These are phyloP conservation scores for Tyrannus savana DNA, from an alignment of 2,113 vertebrate genomes.

Conservation along the genomic window DNA sequence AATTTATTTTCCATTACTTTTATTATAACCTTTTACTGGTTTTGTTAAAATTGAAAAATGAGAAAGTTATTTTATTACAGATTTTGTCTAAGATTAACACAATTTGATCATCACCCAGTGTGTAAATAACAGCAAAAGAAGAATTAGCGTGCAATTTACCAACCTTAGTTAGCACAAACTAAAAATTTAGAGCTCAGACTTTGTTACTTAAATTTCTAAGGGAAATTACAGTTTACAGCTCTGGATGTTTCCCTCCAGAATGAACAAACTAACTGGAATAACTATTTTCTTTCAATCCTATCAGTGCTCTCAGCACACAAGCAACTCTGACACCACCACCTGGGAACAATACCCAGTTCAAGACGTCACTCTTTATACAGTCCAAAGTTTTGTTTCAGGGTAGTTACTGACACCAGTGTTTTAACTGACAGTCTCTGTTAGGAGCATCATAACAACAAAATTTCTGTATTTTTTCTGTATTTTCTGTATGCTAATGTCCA, in stretches of 20 bases:
- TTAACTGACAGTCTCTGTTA: not conserved
- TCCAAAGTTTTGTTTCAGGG: not conserved
- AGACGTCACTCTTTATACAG: not conserved
- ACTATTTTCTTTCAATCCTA: not conserved
- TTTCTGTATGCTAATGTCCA: not conserved
- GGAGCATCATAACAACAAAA: not conserved
- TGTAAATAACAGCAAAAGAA: not conserved
- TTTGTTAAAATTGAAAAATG: not conserved
- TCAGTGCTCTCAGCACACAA: not conserved
- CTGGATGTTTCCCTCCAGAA: not conserved
- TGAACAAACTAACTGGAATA: not conserved
- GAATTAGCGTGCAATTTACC: not conserved
- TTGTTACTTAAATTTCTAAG: not conserved
- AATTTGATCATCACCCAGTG: not conserved
- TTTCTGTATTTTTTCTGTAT: not conserved
- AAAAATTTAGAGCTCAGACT: not conserved
- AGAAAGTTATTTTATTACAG: not conserved
- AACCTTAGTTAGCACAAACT: not conserved
- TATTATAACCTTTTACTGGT: not conserved
- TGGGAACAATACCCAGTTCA: not conserved
- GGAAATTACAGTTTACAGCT: not conserved
- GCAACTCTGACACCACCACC: not conserved
- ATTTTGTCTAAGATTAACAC: not conserved
- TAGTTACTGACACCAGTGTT: not conserved
- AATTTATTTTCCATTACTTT: not conserved